Evolutionary conservation across 2,888 invertebrate species (phyloP).

Genomic region (Cheilosia scutellata): DNA sequence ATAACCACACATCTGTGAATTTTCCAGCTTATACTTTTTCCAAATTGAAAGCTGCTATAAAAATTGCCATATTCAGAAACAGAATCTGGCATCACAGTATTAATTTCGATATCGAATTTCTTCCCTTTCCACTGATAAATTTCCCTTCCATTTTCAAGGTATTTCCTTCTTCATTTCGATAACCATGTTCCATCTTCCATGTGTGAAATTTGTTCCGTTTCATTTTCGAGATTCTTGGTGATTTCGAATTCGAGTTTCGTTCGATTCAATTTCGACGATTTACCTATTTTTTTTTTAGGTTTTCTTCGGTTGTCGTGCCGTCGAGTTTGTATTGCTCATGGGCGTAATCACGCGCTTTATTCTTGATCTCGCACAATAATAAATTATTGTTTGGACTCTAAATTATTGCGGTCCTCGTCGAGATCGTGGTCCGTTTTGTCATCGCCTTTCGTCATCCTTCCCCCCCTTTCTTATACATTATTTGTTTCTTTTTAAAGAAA

Average conservation of each 20-base stretch:
- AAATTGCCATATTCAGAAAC: too few relatives aligned
- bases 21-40: too few relatives aligned
- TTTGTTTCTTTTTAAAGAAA: neutral
- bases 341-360: constrained; percentile 49
- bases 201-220: too few relatives aligned
- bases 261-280: neutral
- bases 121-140: too few relatives aligned
- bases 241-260: neutral
- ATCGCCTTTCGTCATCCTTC: neutral
- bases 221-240: too few relatives aligned
- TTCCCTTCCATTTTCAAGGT: too few relatives aligned
- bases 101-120: too few relatives aligned
- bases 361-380: constrained; percentile 33
- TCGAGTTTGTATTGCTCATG: neutral
- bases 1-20: too few relatives aligned
- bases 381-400: neutral
- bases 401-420: constrained; percentile 3
- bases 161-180: too few relatives aligned
- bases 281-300: constrained; percentile 20
- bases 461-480: neutral
- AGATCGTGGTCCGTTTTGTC: neutral
- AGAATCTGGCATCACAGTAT: too few relatives aligned
- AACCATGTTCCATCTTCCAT: too few relatives aligned
- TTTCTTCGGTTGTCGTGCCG: constrained; percentile 19
- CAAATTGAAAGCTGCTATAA: too few relatives aligned